Evolutionary conservation across 2,888 invertebrate species (phyloP), one percentile per base, ranked within the genome.

Genomic region (Nemoura dubitans): DNA sequence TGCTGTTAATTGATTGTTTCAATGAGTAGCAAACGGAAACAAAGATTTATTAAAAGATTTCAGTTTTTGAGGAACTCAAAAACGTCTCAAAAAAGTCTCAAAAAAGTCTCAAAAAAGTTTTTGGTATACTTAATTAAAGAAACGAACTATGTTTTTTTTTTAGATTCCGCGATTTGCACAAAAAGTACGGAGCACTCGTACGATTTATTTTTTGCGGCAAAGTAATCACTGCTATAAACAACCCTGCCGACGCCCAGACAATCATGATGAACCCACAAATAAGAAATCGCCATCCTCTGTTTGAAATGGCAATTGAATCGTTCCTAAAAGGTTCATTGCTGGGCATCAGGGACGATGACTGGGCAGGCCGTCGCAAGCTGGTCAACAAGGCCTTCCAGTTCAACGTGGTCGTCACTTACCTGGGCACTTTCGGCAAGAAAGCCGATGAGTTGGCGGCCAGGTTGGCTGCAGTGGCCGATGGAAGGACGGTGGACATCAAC

Each of bases 341-440:
- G 2, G 21, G 21, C 29, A 42, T 85, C 21, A 42, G 80, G 21
- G 83, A 86, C n/a, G 85, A 85, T 0, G 85, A 84, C 25, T 85
- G 82, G 87, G 83, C 83, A 28, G 6, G 77, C 6, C 86, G 86
- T 27, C 87, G 87, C 26, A 86, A 85, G 36, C 84, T 87, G 5
- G 85, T 87, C 3, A 28, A 28, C 16, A 80, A 86, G 26, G 83
- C 87, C 26, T 87, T 87, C 28, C 85, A 82, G 21, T 82, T 76
- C 14, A 80, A 87, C 7, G 78, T 86, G 5, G 25, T 87, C 26
- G 85, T 82, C 42, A 59, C 85, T 14, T 87, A 86, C 28, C 43
- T 87, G n/a, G 78, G 26, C 10, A 78, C 86, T 5, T 87, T 87
- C 59, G 42, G 59, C 2, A 81, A 83, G n/a, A 86, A 87, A 43